These are phyloP conservation scores for Seriola quinqueradiata DNA, from an alignment of 2,113 vertebrate genomes.

Conservation along the genomic window DNA sequence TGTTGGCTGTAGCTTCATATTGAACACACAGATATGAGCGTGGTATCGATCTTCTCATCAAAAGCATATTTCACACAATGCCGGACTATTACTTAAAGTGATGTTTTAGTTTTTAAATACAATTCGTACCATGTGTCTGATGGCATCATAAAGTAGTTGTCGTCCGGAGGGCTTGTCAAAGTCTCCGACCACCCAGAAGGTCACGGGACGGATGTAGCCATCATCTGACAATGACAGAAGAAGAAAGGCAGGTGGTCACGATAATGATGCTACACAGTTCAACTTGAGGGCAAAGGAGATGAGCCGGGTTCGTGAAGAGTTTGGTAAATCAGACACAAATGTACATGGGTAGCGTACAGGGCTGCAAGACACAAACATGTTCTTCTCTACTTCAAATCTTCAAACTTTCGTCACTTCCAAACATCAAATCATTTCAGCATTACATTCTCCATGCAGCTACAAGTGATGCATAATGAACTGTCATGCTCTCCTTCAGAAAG, in stretches of 20 bases:
- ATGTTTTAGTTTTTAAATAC: not conserved
- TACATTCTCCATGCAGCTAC: conserved; percentile 54
- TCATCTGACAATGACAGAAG: conserved; percentile 86
- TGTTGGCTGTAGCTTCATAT: not conserved
- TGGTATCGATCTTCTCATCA: not conserved
- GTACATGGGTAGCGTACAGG: not conserved
- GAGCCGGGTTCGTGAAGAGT: not conserved
- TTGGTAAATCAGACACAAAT: not conserved
- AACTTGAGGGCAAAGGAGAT: not conserved
- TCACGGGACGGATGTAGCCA: conserved; percentile 94
- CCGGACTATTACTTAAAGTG: not conserved
- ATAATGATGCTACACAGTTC: not conserved
- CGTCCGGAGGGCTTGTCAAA: conserved; percentile 94
- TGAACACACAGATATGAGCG: not conserved
- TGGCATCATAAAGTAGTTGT: conserved; percentile 94
- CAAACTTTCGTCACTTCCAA: not conserved
- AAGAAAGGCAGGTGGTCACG: conserved; percentile 5
- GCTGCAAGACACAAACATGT: not conserved
- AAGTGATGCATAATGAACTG: conserved; percentile 7
- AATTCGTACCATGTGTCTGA: conserved; percentile 93
- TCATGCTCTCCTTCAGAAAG: conserved; percentile 49
- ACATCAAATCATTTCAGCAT: not conserved
- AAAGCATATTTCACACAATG: not conserved
- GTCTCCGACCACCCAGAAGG: conserved; percentile 98
- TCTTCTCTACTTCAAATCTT: not conserved